Evolutionary conservation across 2,888 invertebrate species (phyloP).

Genomic region (Eupithecia dodoneata): DNA sequence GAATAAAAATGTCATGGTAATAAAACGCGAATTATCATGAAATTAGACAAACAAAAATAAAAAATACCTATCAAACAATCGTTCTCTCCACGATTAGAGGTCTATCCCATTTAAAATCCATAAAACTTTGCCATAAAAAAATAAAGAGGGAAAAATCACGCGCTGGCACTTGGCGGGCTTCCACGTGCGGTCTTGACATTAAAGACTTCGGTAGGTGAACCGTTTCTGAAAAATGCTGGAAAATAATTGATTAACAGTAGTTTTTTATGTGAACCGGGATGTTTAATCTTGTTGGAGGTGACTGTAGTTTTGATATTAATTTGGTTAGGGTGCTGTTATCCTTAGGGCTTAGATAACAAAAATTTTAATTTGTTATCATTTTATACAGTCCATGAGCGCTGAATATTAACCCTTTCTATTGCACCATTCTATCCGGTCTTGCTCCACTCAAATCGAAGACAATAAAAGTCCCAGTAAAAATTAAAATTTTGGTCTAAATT

Average conservation of each 20-base stretch:
- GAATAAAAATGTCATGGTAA: background rate
- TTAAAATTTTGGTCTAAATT: background rate
- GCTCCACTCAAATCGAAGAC: background rate
- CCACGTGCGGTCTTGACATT: conserved; percentile 44
- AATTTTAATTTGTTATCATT: no score
- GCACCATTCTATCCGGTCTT: no score
- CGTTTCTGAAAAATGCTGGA: conserved; percentile 44
- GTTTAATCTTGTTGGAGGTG: conserved; percentile 32
- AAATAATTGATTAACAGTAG: conserved; percentile 40
- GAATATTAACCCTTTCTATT: no score
- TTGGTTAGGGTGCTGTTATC: background rate
- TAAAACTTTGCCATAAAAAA: conserved; percentile 24
- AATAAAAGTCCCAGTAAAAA: no score
- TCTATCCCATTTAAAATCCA: conserved; percentile 16
- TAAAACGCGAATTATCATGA: background rate
- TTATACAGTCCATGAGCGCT: no score
- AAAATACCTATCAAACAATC: conserved; percentile 16
- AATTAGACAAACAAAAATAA: background rate
- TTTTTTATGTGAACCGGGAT: conserved; percentile 39
- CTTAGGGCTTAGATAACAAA: background rate
- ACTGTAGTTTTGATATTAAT: background rate
- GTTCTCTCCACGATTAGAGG: background rate
- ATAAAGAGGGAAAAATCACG: conserved; percentile 26
- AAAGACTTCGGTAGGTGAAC: conserved; percentile 46
- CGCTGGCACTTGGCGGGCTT: conserved; percentile 46